Percentiles rank a stretch among this genome's conserved stretches.
Evolutionary conservation across 2,888 invertebrate species (phyloP).

Genomic region (Sphaerophoria rueppellii): DNA sequence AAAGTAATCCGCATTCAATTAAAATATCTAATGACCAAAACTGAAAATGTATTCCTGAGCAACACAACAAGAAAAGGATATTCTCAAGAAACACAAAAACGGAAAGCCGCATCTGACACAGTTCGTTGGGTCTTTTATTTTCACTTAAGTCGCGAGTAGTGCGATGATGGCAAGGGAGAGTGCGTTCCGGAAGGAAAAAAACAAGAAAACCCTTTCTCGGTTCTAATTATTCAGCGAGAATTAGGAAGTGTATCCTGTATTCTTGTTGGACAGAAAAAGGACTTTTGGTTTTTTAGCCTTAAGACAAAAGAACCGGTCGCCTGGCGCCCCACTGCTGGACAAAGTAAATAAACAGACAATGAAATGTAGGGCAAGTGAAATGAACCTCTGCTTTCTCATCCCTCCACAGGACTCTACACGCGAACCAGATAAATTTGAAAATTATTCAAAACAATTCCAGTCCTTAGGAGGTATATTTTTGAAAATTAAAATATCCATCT

Average conservation of each 20-base stretch:
- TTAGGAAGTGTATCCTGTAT: conserved; percentile 58
- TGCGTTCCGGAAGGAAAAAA: too few relatives aligned
- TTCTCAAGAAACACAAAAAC: conserved; percentile 3
- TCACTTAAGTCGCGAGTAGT: conserved; percentile 24
- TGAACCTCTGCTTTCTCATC: not conserved
- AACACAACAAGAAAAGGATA: conserved; percentile 25
- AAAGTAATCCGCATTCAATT: conserved; percentile 72
- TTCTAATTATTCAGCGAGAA: conserved; percentile 62
- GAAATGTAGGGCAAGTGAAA: conserved; percentile 45
- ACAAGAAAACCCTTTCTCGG: conserved; percentile 42
- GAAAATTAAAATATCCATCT: conserved; percentile 62
- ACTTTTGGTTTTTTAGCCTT: conserved; percentile 45
- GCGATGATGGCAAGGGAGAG: not conserved
- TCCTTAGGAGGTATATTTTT: conserved; percentile 18
- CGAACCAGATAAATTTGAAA: conserved; percentile 65
- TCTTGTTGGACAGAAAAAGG: conserved; percentile 2
- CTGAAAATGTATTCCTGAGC: conserved; percentile 36
- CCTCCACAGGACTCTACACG: conserved; percentile 23
- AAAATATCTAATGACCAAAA: conserved; percentile 66
- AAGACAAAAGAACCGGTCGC: not conserved
- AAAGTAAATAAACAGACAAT: conserved; percentile 41
- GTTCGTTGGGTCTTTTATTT: conserved; percentile 9
- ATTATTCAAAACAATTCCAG: conserved; percentile 67
- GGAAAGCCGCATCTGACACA: not conserved
- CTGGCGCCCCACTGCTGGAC: not conserved